Base-by-base conservation (phyloP, 2,888 invertebrate genomes). In the Dryobota labecula region DNA sequence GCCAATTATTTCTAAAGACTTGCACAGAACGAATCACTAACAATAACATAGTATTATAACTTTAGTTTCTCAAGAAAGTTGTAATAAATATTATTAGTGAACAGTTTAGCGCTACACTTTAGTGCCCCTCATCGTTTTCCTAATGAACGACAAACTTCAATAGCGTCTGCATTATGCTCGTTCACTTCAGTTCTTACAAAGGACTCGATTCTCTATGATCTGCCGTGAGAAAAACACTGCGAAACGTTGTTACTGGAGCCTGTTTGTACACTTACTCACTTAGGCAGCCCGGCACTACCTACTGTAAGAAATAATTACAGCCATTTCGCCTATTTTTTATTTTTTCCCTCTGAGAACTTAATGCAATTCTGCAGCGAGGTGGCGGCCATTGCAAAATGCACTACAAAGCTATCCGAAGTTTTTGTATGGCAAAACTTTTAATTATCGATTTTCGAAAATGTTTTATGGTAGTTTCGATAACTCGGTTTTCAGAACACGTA, bases 161-260 rank as follows among this genome's bases (percentile, higher is more conserved):
- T 20, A 66, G 24, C 53, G 6, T 27, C 49, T 64, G 30, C 58
- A 51, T 71, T 67, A 43, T 72, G 2, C 43, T 61, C 54, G 33
- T 57, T 54, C 58, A 66, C 27, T 68, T 65, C 15, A 65, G 62
- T 61, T 54, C 24, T 18, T 5, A 68, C 54, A 68, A 69, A 54
- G 7, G 7, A 7, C 13, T 68, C 0, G 20, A 54, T 54, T 36
- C 36, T 15, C 24, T 66, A 62, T 15, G 7, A 36, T n/a, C 9
- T 49, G 60, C 41, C 45, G 49, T 51, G 58, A 61, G 66, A 70
- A 71, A 20, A 63, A 58, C 30, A 49, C 61, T 53, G 33, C 51
- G 75, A 65, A 79, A 68, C 54, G 57, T 58, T 71, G 51, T 65
- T 66, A 71, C 65, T 69, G 24, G 27, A 58, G 45, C 20, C 36